Evolutionary conservation across 2,888 invertebrate genomes (phyloP), one percentile per base, ranked within the genome.

Genomic region (Leptinotarsa haldemani): DNA sequence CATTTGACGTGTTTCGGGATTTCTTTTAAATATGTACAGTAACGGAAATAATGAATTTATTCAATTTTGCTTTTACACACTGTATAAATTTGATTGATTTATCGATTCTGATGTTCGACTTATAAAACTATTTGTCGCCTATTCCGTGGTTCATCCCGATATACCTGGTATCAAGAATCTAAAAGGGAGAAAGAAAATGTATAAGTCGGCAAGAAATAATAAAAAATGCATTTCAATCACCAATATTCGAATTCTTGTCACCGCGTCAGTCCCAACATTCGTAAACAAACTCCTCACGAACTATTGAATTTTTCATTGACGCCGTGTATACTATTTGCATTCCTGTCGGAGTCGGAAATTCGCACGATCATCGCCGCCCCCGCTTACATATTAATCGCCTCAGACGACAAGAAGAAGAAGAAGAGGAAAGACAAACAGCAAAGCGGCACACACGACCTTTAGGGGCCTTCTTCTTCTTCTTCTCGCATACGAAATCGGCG

Each of bases 381-480:
- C 61, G n/a, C 61, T 40, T n/a, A 40, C 61, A 61, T 61, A 61
- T 40, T 61, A 61, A 61, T 61, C 61, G 61, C 16, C n/a, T 12
- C 40, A 30, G 61, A 16, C 61, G 16, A 30, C 2, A n/a, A 61
- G 61, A 56, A 61, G 30, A 25, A 61, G 56, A 56, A 56, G 56
- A 56, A 56, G 40, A 40, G 9, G 4, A 40, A 61, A 25, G 61
- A 61, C 61, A 61, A 61, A 61, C 9, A n/a, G 61, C 40, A n/a
- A 61, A 61, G 61, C 61, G 61, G 56, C 56, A 22, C 61, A 40
- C 40, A n/a, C 61, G 61, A 40, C 61, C 61, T 61, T 61, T 61
- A 30, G 61, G 40, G 61, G 30, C 61, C 61, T 61, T 61, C 56
- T 56, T 56, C 50, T 50, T 50, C 53, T 18, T 56, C 61, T 25